These are phyloP conservation scores for Cavia aperea DNA, from an alignment of 2,113 vertebrate genomes.

Conservation along the genomic window DNA sequence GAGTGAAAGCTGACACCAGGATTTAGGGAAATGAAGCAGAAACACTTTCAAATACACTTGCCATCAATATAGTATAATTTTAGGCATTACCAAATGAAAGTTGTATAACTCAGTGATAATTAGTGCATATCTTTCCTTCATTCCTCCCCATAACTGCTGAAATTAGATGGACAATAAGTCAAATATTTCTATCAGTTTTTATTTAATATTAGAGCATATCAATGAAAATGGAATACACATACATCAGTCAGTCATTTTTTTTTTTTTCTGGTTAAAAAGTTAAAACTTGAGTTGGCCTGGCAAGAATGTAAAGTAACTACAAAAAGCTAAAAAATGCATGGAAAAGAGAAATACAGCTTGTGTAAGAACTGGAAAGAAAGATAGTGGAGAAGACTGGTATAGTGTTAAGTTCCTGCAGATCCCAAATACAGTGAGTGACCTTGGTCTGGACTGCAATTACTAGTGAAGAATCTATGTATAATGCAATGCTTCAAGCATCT, in stretches of 20 bases:
- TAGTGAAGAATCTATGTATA: background rate
- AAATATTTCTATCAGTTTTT: background rate
- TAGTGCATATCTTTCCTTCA: background rate
- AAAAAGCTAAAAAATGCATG: background rate
- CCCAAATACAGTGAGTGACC: background rate
- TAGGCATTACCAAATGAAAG: background rate
- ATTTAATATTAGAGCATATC: background rate
- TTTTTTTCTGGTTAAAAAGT: background rate
- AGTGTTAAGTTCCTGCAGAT: background rate
- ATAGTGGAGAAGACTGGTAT: background rate
- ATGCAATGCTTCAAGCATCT: background rate
- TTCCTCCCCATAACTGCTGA: background rate
- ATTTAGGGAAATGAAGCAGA: background rate
- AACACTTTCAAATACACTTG: background rate
- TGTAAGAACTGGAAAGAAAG: background rate
- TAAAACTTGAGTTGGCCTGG: background rate
- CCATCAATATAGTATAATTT: background rate
- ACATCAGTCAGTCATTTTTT: background rate
- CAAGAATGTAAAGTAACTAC: background rate
- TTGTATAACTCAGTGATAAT: background rate
- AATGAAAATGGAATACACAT: background rate
- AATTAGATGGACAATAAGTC: background rate
- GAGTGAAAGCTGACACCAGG: background rate
- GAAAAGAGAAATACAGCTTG: background rate
- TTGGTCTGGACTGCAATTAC: background rate